Base-by-base conservation (phyloP, 2,797 vertebrate species). In the Enteromius viviparus region DNA sequence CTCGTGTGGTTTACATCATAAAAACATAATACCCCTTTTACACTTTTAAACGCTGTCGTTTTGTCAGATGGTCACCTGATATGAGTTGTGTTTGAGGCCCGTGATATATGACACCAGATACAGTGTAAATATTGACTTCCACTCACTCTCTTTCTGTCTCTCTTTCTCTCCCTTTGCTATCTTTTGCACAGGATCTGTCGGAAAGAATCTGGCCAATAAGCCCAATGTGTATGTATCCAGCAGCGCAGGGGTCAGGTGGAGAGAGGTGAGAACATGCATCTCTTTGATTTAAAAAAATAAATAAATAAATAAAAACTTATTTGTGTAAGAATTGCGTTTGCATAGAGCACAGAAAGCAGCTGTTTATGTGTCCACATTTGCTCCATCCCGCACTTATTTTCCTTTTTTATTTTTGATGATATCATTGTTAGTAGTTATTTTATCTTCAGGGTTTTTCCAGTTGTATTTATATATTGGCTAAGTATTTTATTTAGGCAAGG, bases 191-290 rank as follows among this genome's bases (percentile, higher is more conserved):
- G 98, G 98, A 81, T 97, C 98, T 0, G 90, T 97, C 55, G 98
- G 98, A 78, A 97, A 92, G 91, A 98, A 95, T 91, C 91, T 98
- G 93, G 96, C 96, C 10, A 97, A 95, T 92, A 99, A 99, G 92
- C 96, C 96, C 37, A 99, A 98, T 0, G 96, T 99, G 80, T 99
- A 99, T 2, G 88, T 99, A 81, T 99, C 98, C 0, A 99, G 97
- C 94, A 99, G 96, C 0, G 97, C 96, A 0, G 98, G 98, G 68
- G 97, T 96, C 12, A 88, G 96, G 60, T 99, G 98, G 98, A 96
- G 95, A 92, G 98, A 99, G 97, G 98, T 99, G 90, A 95, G 93
- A 87, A 49, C 64, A 26, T 64, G 26, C 60, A 32, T 29, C 12
- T 62, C 12, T 62, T 4, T 26, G 58, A 60, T 60, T n/a, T 10